Base-by-base conservation (phyloP, 1,140 invertebrate genomes). In the Oedothorax gibbosus region DNA sequence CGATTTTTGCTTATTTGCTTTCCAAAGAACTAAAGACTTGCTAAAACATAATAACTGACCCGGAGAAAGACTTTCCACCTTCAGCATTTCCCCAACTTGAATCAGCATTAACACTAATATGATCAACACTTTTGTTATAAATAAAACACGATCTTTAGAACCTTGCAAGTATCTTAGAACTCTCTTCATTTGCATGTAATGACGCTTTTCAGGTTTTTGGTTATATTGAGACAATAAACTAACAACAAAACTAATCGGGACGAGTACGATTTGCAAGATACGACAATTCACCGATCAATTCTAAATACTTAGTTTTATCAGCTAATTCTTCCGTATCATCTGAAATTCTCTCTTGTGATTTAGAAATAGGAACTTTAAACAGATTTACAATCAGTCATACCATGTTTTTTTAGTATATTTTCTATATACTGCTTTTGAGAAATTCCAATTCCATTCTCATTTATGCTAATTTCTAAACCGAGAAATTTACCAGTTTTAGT, bases 1-100 rank as follows among this genome's bases (percentile, higher is more conserved):
- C n/a, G n/a, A n/a, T n/a, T n/a, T n/a, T n/a, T 20, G 49, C 8
- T 71, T 71, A 71, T 71, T 71, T 18, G 49, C 50, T 14, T 71
- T 71, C 50, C 12, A 71, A 18, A 51, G 0, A 7, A 51, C 7
- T 9, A 71, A 49, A 8, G 50, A 50, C 50, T 71, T 11, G 50
- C 15, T 0, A n/a, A 11, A n/a, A 11, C 7, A n/a, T 5, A 9
- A 71, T 51, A 71, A 71, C 12, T 18, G 35, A 18, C 50, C 49
- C 50, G 9, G 50, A 53, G 53, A 51, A 51, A 7, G 66, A 51
- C 53, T 71, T 53, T 0, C 14, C 68, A 9, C 53, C 53, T 53
- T 50, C 50, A n/a, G 50, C 12, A 10, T 71, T 71, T 51, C 21
- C 66, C 66, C 66, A 69, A 20, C 35, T 69, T 18, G 66, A 7